Evolutionary conservation across 2,888 invertebrate species (phyloP), one percentile per base, ranked within the genome.

Genomic region (Andrena haemorrhoa): DNA sequence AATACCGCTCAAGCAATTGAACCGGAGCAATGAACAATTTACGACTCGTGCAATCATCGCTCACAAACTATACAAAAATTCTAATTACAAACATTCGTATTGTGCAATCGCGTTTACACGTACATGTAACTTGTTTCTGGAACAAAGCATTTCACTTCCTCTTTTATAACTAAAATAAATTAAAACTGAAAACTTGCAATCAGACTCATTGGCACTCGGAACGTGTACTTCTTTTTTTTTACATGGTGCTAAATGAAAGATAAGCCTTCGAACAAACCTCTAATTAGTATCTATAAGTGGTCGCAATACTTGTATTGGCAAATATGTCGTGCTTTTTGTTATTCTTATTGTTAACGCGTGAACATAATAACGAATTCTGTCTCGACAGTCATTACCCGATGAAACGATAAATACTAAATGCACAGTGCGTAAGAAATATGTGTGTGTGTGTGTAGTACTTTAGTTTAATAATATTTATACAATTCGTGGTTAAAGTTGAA

Each of bases 311-410:
- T 66, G 41, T 83, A 53, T 53, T 61, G 47, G 41, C 41, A 60
- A 35, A 73, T 53, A 47, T 33, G 53, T 29, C 31, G 23, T n/a
- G 33, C 16, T 26, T 56, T 49, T 41, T 23, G 8, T 83, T 79
- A 79, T 83, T 69, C 49, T 79, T 84, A 83, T 63, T 84, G 83
- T 83, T 83, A 83, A 79, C 75, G 79, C 64, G 49, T 51, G 35
- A 41, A 63, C n/a, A 35, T 79, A 70, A 61, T 51, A 61, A 47
- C 20, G 16, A 23, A 26, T 56, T 56, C 47, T 26, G 23, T 26
- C 61, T 66, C 31, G 31, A 60, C 20, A 56, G 29, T 61, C 10
- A 10, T 8, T 2, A 33, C 5, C 31, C 16, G 41, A 33, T 49
- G 31, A 53, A 75, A 58, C 35, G 10, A 35, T 2, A 49, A 23